Evolutionary conservation across 2,113 vertebrate species (phyloP), one percentile per base, ranked within the genome.

Genomic region (Dipodomys spectabilis): DNA sequence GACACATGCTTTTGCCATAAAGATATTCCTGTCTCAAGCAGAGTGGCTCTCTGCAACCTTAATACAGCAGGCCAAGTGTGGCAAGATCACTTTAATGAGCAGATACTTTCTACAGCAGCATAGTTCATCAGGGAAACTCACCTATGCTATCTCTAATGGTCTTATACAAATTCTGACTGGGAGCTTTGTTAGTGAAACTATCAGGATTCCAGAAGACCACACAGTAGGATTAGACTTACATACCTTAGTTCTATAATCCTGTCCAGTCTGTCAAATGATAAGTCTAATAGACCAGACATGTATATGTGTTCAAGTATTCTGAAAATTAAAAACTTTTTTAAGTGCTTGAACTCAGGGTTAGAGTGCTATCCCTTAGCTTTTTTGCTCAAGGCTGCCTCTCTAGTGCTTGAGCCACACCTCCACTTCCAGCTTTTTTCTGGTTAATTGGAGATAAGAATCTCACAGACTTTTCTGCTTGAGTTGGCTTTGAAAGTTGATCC

Each of bases 291-390:
- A 79, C 12, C 83, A 22, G 75, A 93, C 19, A 9, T 49, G 35
- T 86, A 20, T 49, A 53, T 77, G 77, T 87, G 84, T 82, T 68
- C 45, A 80, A 60, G 65, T 25, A 89, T 32, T 94, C 32, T 82
- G 23, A 44, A 77, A 84, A 30, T 12, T 49, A 25, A 74, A 67
- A 77, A 65, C 15, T 57, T 57, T 57, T 57, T 57, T 57, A 18
- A 18, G 53, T 57, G 53, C 16, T 57, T 57, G 53, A 57, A 18
- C 53, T 57, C 53, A 57, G 53, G 15, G 53, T 57, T 16, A 57
- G 53, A 11, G 53, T 57, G 53, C 53, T 57, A 8, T 16, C 53
- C 53, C 53, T 57, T 57, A 57, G 53, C 16, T 57, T 57, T 57
- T 57, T 57, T 57, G 53, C 53, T 57, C 53, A 57, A 57, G 15